These are phyloP conservation scores for Pygocentrus nattereri DNA, from an alignment of 2,797 vertebrate genomes.

Conservation along the genomic window DNA sequence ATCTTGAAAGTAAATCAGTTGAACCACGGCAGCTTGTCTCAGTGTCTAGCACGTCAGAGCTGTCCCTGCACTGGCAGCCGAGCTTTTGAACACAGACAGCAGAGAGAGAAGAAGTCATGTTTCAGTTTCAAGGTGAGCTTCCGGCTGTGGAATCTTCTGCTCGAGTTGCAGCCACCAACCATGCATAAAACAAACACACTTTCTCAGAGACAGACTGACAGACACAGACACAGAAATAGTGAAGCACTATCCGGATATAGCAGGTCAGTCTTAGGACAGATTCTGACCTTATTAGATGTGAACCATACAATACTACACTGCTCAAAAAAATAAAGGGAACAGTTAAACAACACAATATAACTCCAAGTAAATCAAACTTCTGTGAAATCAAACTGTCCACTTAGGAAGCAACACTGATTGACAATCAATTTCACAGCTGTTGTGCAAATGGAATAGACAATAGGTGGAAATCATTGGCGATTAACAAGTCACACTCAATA, in stretches of 20 bases:
- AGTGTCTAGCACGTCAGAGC: neutral
- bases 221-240: neutral
- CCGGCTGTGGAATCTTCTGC: neutral
- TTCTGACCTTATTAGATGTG: too few relatives aligned
- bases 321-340: too few relatives aligned
- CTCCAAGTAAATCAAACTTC: too few relatives aligned
- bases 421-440: too few relatives aligned
- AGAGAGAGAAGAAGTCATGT: neutral
- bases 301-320: too few relatives aligned
- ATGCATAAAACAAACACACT: neutral
- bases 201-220: neutral
- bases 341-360: too few relatives aligned
- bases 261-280: neutral
- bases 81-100: neutral
- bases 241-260: neutral
- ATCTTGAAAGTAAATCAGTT: neutral
- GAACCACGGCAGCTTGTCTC: neutral
- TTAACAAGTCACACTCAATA: too few relatives aligned
- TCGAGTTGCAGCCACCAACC: neutral
- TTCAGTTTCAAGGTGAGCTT: constrained; percentile 9
- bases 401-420: too few relatives aligned
- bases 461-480: too few relatives aligned
- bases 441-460: too few relatives aligned
- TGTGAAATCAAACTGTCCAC: too few relatives aligned
- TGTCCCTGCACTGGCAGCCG: neutral